Evolutionary conservation across 1,140 invertebrate species (phyloP).

Genomic region (Cyphomyrmex costatus): DNA sequence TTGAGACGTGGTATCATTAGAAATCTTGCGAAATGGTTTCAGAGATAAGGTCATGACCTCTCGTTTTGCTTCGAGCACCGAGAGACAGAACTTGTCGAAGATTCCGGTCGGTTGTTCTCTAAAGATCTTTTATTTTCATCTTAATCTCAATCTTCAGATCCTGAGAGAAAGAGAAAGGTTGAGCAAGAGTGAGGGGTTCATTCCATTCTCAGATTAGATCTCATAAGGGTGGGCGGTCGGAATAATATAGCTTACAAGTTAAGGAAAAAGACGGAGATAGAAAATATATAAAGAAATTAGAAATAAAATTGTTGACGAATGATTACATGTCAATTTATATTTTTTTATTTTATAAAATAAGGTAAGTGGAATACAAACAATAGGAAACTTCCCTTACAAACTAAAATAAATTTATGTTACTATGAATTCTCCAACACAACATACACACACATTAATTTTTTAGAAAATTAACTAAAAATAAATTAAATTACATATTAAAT

Average conservation of each 20-base stretch:
- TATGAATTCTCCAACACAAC: background rate
- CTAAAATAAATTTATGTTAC: background rate
- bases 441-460: background rate
- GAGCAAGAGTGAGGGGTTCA: background rate
- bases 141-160: conserved; percentile 14
- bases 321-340: background rate
- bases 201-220: conserved; percentile 22
- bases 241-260: background rate
- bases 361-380: background rate
- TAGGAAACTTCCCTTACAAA: background rate
- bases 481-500: background rate
- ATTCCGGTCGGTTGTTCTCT: background rate
- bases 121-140: conserved; percentile 32
- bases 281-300: background rate
- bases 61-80: background rate
- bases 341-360: background rate
- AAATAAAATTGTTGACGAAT: background rate
- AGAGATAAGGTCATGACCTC: conserved; percentile 1
- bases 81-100: conserved; percentile 30
- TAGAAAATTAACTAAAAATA: background rate
- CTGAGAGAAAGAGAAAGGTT: conserved; percentile 2
- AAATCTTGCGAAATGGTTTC: conserved; percentile 27
- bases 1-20: conserved; percentile 14
- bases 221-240: background rate
- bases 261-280: background rate